phyloP scores from a whole-genome alignment of 2,888 invertebrate genomes.

The Ypsolopha sequella region DNA sequence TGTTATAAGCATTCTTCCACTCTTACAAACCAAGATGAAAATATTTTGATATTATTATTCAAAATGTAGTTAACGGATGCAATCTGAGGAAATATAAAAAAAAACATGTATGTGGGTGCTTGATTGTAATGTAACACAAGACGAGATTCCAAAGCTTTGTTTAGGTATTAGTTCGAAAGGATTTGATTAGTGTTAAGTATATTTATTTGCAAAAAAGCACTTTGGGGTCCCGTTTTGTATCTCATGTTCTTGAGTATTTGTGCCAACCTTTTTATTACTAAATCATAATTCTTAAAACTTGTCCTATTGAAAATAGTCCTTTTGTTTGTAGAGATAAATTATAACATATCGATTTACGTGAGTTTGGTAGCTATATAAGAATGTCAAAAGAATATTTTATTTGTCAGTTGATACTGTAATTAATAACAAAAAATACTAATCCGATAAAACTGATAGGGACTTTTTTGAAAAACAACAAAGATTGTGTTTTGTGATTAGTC shows the following conservation, averaged over 20 bases:
- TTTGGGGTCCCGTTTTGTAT: slow-evolving; percentile 41
- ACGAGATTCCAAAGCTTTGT: slow-evolving; percentile 36
- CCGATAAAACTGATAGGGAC: too few relatives aligned
- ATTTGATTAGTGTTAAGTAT: slow-evolving; percentile 55
- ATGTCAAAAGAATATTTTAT: slow-evolving; percentile 19
- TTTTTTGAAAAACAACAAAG: too few relatives aligned
- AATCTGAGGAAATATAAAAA: neutral
- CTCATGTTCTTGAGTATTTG: slow-evolving; percentile 33
- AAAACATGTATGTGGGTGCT: slow-evolving; percentile 41
- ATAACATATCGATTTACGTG: slow-evolving; percentile 43
- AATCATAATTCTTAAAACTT: neutral
- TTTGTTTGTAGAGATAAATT: slow-evolving; percentile 9
- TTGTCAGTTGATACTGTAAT: too few relatives aligned
- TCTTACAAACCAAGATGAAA: neutral
- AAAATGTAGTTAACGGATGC: too few relatives aligned
- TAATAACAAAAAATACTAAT: too few relatives aligned
- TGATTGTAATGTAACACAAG: slow-evolving; percentile 17
- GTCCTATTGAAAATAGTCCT: neutral
- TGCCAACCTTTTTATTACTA: slow-evolving; percentile 39
- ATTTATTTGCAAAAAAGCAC: slow-evolving; percentile 34
- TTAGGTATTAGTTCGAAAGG: slow-evolving; percentile 43
- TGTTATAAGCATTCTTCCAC: neutral
- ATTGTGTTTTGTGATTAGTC: too few relatives aligned
- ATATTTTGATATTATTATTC: neutral
- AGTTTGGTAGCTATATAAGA: slow-evolving; percentile 39